Percentiles rank a stretch among this genome's conserved stretches.
Conservation (phyloP, 2,888 invertebrate genomes). For the Cataglyphis cursor region DNA sequence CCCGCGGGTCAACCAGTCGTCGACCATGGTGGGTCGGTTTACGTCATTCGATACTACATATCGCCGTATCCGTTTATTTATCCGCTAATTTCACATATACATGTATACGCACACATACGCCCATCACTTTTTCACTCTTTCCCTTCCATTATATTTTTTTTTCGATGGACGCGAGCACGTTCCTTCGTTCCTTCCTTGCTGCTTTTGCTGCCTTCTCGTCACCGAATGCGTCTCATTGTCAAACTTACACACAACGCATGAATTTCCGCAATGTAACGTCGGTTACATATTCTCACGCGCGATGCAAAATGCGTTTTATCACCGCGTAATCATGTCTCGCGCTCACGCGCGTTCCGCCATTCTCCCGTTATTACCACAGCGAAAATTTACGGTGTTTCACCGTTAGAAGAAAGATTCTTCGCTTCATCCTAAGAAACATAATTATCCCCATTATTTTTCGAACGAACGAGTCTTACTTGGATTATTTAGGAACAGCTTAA, state of each 20-base stretch:
- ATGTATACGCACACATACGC: neutral
- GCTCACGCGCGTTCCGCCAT: neutral
- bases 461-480: too few relatives aligned
- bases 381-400: conserved; percentile 15
- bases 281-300: conserved; percentile 49
- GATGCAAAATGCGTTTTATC: conserved; percentile 36
- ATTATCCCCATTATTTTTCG: too few relatives aligned
- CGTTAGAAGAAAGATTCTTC: too few relatives aligned
- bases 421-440: too few relatives aligned
- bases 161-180: neutral
- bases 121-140: conserved; percentile 8
- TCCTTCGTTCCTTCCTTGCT: neutral
- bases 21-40: conserved; percentile 69
- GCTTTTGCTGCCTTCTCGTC: neutral
- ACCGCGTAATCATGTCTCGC: conserved; percentile 45
- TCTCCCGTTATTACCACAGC: conserved; percentile 14
- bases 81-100: neutral
- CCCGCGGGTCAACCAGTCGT: conserved; percentile 72
- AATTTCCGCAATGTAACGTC: conserved; percentile 38
- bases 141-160: neutral
- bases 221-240: neutral
- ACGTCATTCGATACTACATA: conserved; percentile 72
- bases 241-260: conserved; percentile 3
- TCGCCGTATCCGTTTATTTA: conserved; percentile 59
- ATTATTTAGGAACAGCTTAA: too few relatives aligned